These are phyloP conservation scores for Sylvietta virens DNA, from an alignment of 2,113 vertebrate species.

Conservation along the genomic window DNA sequence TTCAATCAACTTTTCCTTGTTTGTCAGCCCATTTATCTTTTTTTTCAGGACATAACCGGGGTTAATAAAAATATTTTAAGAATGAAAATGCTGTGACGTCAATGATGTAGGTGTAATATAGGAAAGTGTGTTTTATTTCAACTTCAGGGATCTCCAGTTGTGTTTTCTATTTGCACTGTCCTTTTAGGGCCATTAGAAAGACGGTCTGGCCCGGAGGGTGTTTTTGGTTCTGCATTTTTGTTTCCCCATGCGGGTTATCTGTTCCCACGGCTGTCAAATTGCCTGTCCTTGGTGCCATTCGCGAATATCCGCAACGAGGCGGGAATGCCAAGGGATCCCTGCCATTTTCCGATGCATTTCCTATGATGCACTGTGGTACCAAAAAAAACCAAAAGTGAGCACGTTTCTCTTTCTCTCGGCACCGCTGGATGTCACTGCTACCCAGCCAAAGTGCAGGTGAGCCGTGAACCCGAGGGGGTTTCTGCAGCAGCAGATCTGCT, in stretches of 20 bases:
- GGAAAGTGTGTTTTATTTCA: background rate
- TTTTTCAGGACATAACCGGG: background rate
- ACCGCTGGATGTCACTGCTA: slow-evolving; percentile 47
- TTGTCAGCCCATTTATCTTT: background rate
- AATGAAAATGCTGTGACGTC: background rate
- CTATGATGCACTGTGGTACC: background rate
- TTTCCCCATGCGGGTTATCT: background rate
- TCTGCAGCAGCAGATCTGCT: background rate
- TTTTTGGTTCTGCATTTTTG: background rate
- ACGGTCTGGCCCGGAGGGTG: background rate
- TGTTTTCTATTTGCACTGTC: background rate
- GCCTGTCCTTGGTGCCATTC: background rate
- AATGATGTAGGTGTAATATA: background rate
- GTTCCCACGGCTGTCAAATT: background rate
- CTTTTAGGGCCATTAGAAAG: background rate
- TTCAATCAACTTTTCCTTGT: background rate
- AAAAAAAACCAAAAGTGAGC: too few relatives aligned
- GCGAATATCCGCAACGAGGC: background rate
- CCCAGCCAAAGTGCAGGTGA: background rate
- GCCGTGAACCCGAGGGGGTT: background rate
- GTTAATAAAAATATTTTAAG: background rate
- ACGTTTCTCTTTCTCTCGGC: background rate
- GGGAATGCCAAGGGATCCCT: background rate
- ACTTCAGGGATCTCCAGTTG: background rate
- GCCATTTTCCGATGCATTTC: background rate